phyloP scores from a whole-genome alignment of 2,797 vertebrate species.

The Tinamus major region DNA sequence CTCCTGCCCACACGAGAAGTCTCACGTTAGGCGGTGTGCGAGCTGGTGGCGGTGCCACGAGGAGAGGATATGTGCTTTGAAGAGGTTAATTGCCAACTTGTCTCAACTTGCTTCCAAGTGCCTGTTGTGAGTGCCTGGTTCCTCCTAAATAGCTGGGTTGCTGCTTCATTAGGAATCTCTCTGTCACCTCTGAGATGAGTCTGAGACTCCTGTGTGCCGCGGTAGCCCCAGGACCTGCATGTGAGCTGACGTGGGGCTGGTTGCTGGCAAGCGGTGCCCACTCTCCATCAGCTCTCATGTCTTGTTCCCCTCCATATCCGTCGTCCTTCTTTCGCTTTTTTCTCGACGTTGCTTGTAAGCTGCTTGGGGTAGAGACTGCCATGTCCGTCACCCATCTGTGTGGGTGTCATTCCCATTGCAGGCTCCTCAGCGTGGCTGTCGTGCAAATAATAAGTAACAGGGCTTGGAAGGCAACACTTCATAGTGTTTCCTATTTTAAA shows the following conservation, averaged over 20 bases:
- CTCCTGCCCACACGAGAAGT: constrained; percentile 1
- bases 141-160: constrained; percentile 77
- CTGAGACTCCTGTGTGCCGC: no score
- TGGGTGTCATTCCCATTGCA: background rate
- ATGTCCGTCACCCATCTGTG: background rate
- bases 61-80: constrained; percentile 74
- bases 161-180: constrained; percentile 80
- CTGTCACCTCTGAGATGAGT: constrained; percentile 69
- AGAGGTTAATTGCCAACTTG: constrained; percentile 81
- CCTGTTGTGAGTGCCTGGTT: constrained; percentile 73
- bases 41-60: constrained; percentile 36
- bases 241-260: background rate
- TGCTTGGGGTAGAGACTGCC: background rate
- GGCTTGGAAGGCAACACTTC: constrained; percentile 2
- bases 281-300: background rate
- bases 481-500: no score
- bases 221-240: no score
- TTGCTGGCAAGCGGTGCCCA: background rate
- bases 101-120: constrained; percentile 79
- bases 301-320: background rate
- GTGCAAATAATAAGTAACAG: background rate
- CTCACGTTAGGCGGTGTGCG: constrained; percentile 14
- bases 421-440: background rate
- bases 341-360: background rate
- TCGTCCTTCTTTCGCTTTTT: background rate